These are phyloP conservation scores for Peucedramus taeniatus DNA, from an alignment of 2,113 vertebrate species.

Conservation along the genomic window DNA sequence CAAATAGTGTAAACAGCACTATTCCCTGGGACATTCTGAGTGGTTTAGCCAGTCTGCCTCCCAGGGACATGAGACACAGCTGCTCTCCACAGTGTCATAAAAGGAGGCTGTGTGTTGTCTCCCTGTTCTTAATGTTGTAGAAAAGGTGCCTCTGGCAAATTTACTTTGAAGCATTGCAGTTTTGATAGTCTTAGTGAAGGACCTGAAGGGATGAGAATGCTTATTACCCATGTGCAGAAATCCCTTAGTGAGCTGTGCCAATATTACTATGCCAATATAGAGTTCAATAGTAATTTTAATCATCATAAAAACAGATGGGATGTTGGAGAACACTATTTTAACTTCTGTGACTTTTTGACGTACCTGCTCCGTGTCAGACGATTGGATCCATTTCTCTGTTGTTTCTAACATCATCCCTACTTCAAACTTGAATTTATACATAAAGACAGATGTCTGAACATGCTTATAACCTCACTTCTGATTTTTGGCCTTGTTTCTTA, in stretches of 20 bases:
- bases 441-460: not conserved
- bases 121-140: not conserved
- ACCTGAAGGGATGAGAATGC: not conserved
- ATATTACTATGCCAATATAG: not conserved
- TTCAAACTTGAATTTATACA: not conserved
- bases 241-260: not conserved
- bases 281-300: slow-evolving; percentile 25
- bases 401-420: not conserved
- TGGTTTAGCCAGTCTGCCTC: not conserved
- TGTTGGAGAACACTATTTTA: not conserved
- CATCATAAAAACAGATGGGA: not conserved
- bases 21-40: not conserved
- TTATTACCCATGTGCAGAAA: slow-evolving; percentile 1
- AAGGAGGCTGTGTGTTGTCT: not conserved
- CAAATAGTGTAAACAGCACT: not conserved
- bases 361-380: not conserved
- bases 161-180: not conserved
- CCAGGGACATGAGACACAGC: not conserved
- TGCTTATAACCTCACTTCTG: not conserved
- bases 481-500: not conserved
- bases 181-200: not conserved
- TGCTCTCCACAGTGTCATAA: not conserved
- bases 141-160: not conserved
- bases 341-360: not conserved
- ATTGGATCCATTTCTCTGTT: not conserved